phyloP scores from a whole-genome alignment of 2,888 invertebrate genomes.

The Cheilosia urbana region DNA sequence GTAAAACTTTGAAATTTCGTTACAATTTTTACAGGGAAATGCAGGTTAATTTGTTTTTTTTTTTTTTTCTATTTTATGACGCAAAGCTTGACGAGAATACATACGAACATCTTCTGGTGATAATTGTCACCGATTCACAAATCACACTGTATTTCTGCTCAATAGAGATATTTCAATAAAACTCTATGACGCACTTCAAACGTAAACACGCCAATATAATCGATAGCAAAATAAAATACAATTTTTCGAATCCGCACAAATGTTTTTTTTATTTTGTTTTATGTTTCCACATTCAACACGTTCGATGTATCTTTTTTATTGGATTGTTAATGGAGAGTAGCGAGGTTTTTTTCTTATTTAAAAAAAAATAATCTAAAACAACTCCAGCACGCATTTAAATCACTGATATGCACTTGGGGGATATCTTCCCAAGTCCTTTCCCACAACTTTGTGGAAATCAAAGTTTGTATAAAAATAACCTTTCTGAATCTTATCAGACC shows the following conservation, averaged over 20 bases:
- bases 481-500: conserved; percentile 4
- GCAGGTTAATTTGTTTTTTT: too few relatives aligned
- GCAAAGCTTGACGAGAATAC: neutral
- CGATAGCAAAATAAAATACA: conserved; percentile 2
- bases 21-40: too few relatives aligned
- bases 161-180: neutral
- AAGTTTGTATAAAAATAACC: neutral
- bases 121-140: neutral
- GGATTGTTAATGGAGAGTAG: neutral
- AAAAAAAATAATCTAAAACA: too few relatives aligned
- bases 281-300: conserved; percentile 15
- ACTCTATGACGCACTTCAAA: neutral
- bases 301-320: conserved; percentile 8
- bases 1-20: too few relatives aligned
- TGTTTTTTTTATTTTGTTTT: neutral
- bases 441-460: too few relatives aligned
- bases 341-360: neutral
- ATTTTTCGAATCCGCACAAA: neutral
- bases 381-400: too few relatives aligned
- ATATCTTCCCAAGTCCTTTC: too few relatives aligned
- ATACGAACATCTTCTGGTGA: neutral
- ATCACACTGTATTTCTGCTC: neutral
- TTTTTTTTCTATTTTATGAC: neutral
- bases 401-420: too few relatives aligned
- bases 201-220: conserved; percentile 2